phyloP scores from a whole-genome alignment of 2,797 vertebrate species.

The Pyrocephalus nanus region DNA sequence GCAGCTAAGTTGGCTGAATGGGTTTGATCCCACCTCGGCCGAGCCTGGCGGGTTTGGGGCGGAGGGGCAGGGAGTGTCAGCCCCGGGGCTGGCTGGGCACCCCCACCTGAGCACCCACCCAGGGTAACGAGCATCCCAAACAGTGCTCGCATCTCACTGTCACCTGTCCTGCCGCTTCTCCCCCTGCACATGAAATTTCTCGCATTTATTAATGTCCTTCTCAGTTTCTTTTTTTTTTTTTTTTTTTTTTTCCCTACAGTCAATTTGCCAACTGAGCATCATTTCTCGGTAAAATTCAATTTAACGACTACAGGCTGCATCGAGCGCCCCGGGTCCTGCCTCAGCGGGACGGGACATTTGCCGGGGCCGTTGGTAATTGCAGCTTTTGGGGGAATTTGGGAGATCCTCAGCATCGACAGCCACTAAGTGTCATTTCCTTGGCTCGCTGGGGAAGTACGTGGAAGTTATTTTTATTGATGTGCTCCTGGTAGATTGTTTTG shows the following conservation, averaged over 20 bases:
- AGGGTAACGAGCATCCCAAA: background rate
- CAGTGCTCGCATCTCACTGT: background rate
- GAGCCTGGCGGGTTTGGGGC: background rate
- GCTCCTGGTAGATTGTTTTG: slow-evolving; percentile 25
- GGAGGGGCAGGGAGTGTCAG: background rate
- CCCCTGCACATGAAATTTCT: background rate
- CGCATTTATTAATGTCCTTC: background rate
- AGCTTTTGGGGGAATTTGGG: background rate
- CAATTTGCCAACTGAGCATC: background rate
- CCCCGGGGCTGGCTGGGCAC: too few relatives aligned
- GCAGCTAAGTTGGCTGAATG: background rate
- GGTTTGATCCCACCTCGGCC: background rate
- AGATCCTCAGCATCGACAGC: background rate
- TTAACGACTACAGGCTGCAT: background rate
- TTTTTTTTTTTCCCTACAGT: background rate
- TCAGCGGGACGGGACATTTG: background rate
- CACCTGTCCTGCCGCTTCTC: background rate
- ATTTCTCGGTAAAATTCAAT: background rate
- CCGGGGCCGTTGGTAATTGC: background rate
- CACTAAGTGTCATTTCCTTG: background rate
- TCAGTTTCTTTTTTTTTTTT: background rate
- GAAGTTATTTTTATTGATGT: slow-evolving; percentile 25
- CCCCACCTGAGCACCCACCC: background rate
- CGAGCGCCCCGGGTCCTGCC: background rate
- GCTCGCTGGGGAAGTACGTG: background rate